Percentiles rank a stretch among this genome's conserved stretches.
phyloP scores from a whole-genome alignment of 2,888 invertebrate genomes.

The Myopa testacea region DNA sequence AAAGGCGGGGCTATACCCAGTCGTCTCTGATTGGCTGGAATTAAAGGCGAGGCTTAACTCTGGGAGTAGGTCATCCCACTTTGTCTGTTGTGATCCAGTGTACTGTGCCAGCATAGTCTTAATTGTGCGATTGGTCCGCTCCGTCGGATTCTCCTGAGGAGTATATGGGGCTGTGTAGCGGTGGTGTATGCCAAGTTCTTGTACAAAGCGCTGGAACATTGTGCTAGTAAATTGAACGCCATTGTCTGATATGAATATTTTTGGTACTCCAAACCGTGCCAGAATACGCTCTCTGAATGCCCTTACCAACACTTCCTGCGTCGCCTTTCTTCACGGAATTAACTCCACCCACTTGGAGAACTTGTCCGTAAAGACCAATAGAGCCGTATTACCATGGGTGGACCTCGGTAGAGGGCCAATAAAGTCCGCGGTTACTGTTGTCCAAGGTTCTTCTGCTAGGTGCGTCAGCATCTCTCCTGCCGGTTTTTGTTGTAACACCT shows the following conservation, averaged over 20 bases:
- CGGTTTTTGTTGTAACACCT: too few relatives aligned
- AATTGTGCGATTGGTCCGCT: constrained; percentile 4
- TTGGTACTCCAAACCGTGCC: too few relatives aligned
- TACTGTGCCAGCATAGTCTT: neutral
- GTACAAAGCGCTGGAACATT: neutral
- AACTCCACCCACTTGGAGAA: too few relatives aligned
- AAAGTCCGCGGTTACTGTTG: too few relatives aligned
- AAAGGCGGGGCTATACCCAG: neutral
- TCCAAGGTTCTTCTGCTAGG: too few relatives aligned
- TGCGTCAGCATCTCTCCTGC: too few relatives aligned
- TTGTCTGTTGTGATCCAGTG: neutral
- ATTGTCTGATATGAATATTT: neutral
- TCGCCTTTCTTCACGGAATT: too few relatives aligned
- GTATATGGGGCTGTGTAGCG: neutral
- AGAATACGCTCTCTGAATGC: too few relatives aligned
- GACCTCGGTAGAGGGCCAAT: too few relatives aligned
- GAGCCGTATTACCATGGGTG: too few relatives aligned
- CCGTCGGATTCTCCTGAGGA: neutral
- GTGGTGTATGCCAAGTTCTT: neutral
- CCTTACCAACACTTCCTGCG: too few relatives aligned
- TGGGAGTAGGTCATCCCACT: constrained; percentile 11
- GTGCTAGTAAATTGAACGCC: neutral
- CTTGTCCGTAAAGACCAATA: too few relatives aligned
- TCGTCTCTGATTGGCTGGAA: constrained; percentile 19
- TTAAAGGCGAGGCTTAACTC: constrained; percentile 30